Base-by-base conservation (phyloP, 2,113 vertebrate genomes). In the Sinocyclocheilus grahami region DNA sequence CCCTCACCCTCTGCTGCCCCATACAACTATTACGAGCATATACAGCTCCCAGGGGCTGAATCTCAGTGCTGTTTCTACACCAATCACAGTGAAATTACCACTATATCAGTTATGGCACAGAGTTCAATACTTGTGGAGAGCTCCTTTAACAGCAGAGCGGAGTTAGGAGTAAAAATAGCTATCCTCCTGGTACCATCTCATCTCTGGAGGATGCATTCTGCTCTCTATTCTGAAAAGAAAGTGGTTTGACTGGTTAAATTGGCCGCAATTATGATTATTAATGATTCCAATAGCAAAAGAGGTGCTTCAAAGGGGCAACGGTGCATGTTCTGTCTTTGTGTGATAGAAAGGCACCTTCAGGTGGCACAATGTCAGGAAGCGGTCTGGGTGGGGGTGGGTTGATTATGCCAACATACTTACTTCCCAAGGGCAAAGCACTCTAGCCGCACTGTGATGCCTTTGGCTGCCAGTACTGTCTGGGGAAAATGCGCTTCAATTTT, bases 401-500 rank as follows among this genome's bases (percentile, higher is more conserved):
- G 48, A 76, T 67, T 48, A 60, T 62, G 48, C 24, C 51, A 76
- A 58, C 18, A 1, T 92, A 97, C 98, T 99, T 95, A 99, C 98
- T 99, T 99, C 93, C 98, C 98, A 88, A 99, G 95, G 88, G 98
- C 97, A 88, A 99, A 99, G 92, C 98, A 99, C 86, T 99, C 98
- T 95, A 99, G 95, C 86, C 95, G 96, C 92, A 99, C 96, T 20
- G 97, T 97, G 84, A 95, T 93, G 94, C 97, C 97, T 90, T 92
- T 97, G 91, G 97, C 96, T 90, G 97, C 96, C 85, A 96, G 96
- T 78, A 97, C 96, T 27, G 93, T 97, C 83, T 95, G 92, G 42
- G 95, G 96, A 91, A 99, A 99, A 94, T 98, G 97, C 88, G 99
- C 96, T 95, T 99, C 98, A 92, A 99, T 97, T 97, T 99, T 99